Evolutionary conservation across 1,140 invertebrate species (phyloP).

Genomic region (Pararge aegeria): DNA sequence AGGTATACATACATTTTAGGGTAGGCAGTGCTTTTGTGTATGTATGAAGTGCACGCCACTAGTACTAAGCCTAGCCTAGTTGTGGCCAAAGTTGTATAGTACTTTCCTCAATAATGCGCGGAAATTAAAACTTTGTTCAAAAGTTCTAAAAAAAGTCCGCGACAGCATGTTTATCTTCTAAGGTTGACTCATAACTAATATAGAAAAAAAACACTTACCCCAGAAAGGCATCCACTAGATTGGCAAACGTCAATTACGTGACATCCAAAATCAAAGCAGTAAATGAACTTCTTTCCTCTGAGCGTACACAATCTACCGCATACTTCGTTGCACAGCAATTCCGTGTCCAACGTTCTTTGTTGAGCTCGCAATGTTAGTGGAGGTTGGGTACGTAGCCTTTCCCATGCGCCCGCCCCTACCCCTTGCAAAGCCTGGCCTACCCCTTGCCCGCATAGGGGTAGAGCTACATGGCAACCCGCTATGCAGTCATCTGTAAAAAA

Average conservation of each 20-base stretch:
- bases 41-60: too few species aligned
- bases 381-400: constrained; percentile 33
- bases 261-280: constrained; percentile 79
- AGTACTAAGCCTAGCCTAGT: too few species aligned
- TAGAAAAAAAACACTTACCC: constrained; percentile 48
- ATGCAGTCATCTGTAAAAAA: constrained; percentile 69
- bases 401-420: constrained; percentile 63
- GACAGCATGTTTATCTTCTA: too few species aligned
- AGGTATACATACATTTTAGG: too few species aligned
- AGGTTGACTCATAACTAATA: too few species aligned
- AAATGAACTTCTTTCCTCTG: constrained; percentile 69
- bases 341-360: constrained; percentile 72
- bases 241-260: constrained; percentile 78
- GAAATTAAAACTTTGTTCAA: too few species aligned
- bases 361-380: constrained; percentile 59
- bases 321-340: constrained; percentile 75
- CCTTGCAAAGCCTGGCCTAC: constrained; percentile 67
- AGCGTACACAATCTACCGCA: constrained; percentile 69
- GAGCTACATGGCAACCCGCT: constrained; percentile 74
- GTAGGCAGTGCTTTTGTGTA: too few species aligned
- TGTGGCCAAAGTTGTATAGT: too few species aligned
- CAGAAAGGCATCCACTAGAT: constrained; percentile 73
- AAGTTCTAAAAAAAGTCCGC: too few species aligned
- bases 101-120: too few species aligned
- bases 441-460: constrained; percentile 67